phyloP scores from a whole-genome alignment of 2,113 vertebrate genomes.

The Brevimyrus niger region DNA sequence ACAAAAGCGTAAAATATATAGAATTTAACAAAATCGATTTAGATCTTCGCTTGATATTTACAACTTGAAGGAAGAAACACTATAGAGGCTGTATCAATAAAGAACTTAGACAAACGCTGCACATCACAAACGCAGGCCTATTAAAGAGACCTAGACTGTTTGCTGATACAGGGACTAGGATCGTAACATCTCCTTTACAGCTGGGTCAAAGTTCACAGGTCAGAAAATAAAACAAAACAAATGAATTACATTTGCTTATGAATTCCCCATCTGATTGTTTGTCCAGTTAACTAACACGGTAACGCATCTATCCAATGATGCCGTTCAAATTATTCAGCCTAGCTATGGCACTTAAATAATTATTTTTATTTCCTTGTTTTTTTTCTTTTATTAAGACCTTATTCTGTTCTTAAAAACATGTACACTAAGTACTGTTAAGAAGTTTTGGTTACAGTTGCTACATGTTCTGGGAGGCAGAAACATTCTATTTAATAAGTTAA shows the following conservation, averaged over 20 bases:
- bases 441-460: slow-evolving; percentile 56
- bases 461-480: slow-evolving; percentile 54
- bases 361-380: slow-evolving; percentile 34
- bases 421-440: slow-evolving; percentile 42
- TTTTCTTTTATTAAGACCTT: slow-evolving; percentile 42
- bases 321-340: slow-evolving; percentile 47
- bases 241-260: slow-evolving; percentile 47
- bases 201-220: slow-evolving; percentile 46
- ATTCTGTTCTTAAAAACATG: slow-evolving; percentile 48
- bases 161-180: slow-evolving; percentile 16
- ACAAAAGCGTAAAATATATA: slow-evolving; percentile 96
- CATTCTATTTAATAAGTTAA: slow-evolving; percentile 62
- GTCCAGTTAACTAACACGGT: slow-evolving; percentile 53
- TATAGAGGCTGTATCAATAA: slow-evolving; percentile 61
- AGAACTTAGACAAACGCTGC: slow-evolving; percentile 65
- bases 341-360: slow-evolving; percentile 66
- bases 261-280: slow-evolving; percentile 50
- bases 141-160: slow-evolving; percentile 26
- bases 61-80: slow-evolving; percentile 82
- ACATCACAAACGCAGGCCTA: slow-evolving; percentile 4
- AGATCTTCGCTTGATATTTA: slow-evolving; percentile 82
- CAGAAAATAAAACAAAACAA: slow-evolving; percentile 38
- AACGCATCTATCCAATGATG: slow-evolving; percentile 53
- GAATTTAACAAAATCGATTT: slow-evolving; percentile 88
- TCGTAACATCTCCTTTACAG: slow-evolving; percentile 26